Percentiles rank a stretch among this genome's conserved stretches.
phyloP scores from a whole-genome alignment of 2,797 vertebrate species.

The Enoplosus armatus region DNA sequence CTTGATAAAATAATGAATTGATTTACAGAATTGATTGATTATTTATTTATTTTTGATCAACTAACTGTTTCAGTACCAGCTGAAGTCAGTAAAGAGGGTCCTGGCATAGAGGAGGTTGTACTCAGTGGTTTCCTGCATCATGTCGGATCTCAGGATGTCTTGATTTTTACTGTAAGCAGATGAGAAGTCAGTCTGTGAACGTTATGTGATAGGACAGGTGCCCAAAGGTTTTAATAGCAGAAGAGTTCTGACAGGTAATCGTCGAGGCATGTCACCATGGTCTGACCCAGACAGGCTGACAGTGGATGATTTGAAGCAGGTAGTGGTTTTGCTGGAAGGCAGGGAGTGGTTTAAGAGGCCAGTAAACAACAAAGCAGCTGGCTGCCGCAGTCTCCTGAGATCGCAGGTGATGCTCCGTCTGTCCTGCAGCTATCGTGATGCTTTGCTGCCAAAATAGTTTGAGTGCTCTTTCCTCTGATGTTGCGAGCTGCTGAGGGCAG shows the following conservation, averaged over 20 bases:
- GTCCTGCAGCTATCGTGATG: slow-evolving; percentile 43
- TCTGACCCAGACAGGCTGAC: slow-evolving; percentile 3
- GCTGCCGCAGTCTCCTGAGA: slow-evolving; percentile 47
- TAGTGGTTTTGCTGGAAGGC: neutral
- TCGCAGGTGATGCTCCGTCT: slow-evolving; percentile 52
- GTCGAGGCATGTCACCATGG: neutral
- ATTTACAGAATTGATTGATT: no score
- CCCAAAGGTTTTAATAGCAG: slow-evolving; percentile 29
- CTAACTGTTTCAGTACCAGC: neutral
- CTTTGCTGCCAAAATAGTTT: slow-evolving; percentile 48
- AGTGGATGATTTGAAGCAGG: slow-evolving; percentile 7
- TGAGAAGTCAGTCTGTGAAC: neutral
- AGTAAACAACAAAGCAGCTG: slow-evolving; percentile 49
- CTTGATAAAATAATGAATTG: neutral
- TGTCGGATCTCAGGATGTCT: neutral
- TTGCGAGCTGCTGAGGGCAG: slow-evolving; percentile 20
- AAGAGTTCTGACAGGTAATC: neutral
- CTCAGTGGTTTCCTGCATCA: neutral
- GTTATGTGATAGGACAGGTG: neutral
- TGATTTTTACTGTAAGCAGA: neutral
- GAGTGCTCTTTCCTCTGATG: slow-evolving; percentile 13
- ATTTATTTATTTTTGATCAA: no score
- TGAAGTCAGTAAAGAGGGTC: neutral
- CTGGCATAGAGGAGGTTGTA: neutral
- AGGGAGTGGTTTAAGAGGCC: slow-evolving; percentile 28